Conservation (phyloP, 2,113 vertebrate species). For the Brevimyrus niger region DNA sequence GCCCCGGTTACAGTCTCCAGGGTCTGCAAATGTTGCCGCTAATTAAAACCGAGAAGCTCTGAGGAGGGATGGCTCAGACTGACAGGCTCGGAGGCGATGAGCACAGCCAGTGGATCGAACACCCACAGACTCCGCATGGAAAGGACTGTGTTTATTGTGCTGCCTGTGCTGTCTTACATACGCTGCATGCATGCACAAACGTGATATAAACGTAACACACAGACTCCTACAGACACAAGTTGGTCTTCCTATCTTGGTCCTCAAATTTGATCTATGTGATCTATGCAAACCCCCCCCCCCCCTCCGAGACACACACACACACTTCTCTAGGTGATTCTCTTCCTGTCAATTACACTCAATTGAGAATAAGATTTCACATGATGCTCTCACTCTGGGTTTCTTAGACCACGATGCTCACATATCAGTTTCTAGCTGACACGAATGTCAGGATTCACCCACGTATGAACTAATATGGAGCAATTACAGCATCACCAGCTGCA, state of each 20-base stretch:
- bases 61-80: background rate
- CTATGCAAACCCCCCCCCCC: background rate
- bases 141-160: background rate
- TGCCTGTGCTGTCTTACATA: background rate
- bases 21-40: constrained; percentile 1
- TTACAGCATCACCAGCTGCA: background rate
- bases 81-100: background rate
- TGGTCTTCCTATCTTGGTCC: too few relatives aligned
- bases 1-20: background rate
- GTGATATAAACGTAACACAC: background rate
- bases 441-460: constrained; percentile 77
- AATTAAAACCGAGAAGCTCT: background rate
- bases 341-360: background rate
- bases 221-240: too few relatives aligned
- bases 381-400: background rate
- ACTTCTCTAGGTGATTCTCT: background rate
- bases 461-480: constrained; percentile 28
- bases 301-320: background rate
- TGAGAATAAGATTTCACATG: background rate
- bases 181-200: constrained; percentile 15
- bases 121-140: background rate
- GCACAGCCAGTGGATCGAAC: background rate
- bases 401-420: background rate
- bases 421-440: constrained; percentile 23
- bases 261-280: too few relatives aligned